These are phyloP conservation scores for Melanostigma gelatinosum DNA, from an alignment of 2,113 vertebrate species.

Conservation along the genomic window DNA sequence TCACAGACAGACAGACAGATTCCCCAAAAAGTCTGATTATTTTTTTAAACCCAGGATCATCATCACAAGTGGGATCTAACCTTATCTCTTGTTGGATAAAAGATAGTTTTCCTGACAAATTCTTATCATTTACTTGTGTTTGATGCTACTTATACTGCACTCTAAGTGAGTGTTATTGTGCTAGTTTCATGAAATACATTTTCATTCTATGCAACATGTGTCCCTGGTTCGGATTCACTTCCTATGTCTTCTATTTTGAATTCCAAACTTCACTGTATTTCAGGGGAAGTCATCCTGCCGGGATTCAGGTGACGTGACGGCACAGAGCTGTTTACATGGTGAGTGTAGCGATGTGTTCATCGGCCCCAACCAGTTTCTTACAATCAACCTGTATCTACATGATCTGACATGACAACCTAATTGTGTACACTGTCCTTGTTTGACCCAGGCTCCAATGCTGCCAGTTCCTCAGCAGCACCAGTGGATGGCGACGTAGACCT, in stretches of 20 bases:
- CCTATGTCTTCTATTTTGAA: neutral
- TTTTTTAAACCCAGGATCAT: no score
- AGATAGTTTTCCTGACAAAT: neutral
- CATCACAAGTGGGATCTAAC: no score
- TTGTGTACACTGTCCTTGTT: neutral
- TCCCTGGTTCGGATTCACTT: neutral
- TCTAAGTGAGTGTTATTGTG: neutral
- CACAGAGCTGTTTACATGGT: constrained; percentile 19
- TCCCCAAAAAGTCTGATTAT: no score
- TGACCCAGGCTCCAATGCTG: constrained; percentile 12
- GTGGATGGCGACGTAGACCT: constrained; percentile 73
- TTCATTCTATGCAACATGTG: neutral
- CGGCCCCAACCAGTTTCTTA: neutral
- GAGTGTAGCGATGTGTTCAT: constrained; percentile 8
- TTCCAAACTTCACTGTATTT: neutral
- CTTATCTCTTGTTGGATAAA: neutral
- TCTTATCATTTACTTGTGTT: neutral
- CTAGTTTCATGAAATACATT: neutral
- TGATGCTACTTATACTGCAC: neutral
- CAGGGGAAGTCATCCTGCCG: constrained; percentile 4
- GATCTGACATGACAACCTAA: neutral
- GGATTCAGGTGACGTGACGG: neutral
- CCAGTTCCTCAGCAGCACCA: constrained; percentile 36
- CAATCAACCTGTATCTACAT: neutral
- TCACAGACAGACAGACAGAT: no score